Base-by-base conservation (phyloP, 2,113 vertebrate species). In the Calcarius ornatus region DNA sequence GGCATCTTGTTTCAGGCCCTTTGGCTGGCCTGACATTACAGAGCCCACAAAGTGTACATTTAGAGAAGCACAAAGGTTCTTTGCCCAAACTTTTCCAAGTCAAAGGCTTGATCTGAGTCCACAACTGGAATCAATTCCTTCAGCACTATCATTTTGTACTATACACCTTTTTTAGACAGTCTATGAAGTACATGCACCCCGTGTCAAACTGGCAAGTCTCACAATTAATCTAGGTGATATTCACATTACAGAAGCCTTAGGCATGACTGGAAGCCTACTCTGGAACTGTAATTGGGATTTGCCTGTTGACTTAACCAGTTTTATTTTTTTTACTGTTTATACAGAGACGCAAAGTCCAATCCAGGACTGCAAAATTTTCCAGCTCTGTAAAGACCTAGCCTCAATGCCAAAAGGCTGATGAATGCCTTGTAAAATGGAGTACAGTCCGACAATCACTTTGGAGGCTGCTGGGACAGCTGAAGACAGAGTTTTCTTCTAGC, bases 381-480 rank as follows among this genome's bases (percentile, higher is more conserved):
- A 86, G 50, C 27, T 76, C 75, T 82, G 31, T 82, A 68, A 92
- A 86, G 45, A 61, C 25, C 30, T 31, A 60, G 24, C 30, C 19
- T 72, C 63, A 50, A 18, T 64, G 70, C 35, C 73, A 78, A 84
- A 81, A 53, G 33, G 38, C 33, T 72, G 50, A 33, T 47, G 35
- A 30, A 31, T 54, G 66, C 23, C 21, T 64, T 89, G 7, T 42
- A 80, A 88, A 85, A 78, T 25, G 24, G 2, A 25, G 5, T 51
- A 20, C 48, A 56, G 80, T 40, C 22, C 45, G 27, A 47, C 31
- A 42, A 9, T 50, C 1, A 4, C 60, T 83, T 61, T 72, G 54
- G 66, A 88, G 57, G 37, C 75, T 94, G 47, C 45, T 81, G 80
- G 53, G 53, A 56, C 38, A 85, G 48, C 71, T 80, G 57, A 86